Evolutionary conservation across 2,113 vertebrate species (phyloP).

Genomic region (Tor tambroides): DNA sequence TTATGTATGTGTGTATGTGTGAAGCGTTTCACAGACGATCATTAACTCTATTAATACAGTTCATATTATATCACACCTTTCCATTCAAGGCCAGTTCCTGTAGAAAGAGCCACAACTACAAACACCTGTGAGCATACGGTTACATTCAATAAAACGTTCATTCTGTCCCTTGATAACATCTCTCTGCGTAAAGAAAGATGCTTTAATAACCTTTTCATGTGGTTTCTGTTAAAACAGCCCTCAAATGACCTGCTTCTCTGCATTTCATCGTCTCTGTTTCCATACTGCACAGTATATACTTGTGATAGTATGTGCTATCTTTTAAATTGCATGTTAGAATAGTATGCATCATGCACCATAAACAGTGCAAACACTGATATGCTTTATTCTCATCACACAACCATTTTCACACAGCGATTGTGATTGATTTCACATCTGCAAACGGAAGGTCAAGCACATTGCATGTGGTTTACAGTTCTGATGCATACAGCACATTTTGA

Average conservation of each 20-base stretch:
- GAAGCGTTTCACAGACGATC: constrained; percentile 66
- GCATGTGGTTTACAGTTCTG: neutral
- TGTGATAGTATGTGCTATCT: too few species aligned
- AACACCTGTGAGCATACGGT: constrained; percentile 59
- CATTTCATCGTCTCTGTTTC: neutral
- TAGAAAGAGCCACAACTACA: constrained; percentile 69
- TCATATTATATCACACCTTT: constrained; percentile 74
- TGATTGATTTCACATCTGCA: neutral
- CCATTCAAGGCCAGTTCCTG: constrained; percentile 73
- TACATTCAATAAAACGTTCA: neutral
- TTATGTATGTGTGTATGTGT: too few species aligned
- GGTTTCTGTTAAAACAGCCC: neutral
- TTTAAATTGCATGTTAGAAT: neutral
- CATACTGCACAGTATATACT: neutral
- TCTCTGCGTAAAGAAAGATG: neutral
- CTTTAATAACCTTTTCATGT: neutral
- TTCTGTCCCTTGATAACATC: neutral
- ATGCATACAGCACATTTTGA: neutral
- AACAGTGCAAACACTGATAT: neutral
- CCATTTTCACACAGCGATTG: neutral
- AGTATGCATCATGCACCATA: neutral
- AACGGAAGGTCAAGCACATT: neutral
- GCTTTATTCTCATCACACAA: neutral
- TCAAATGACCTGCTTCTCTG: neutral
- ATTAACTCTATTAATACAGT: constrained; percentile 77